Percentiles rank a stretch among this genome's conserved stretches.
Conservation (phyloP, 2,113 vertebrate species). For the Rhombomys opimus region DNA sequence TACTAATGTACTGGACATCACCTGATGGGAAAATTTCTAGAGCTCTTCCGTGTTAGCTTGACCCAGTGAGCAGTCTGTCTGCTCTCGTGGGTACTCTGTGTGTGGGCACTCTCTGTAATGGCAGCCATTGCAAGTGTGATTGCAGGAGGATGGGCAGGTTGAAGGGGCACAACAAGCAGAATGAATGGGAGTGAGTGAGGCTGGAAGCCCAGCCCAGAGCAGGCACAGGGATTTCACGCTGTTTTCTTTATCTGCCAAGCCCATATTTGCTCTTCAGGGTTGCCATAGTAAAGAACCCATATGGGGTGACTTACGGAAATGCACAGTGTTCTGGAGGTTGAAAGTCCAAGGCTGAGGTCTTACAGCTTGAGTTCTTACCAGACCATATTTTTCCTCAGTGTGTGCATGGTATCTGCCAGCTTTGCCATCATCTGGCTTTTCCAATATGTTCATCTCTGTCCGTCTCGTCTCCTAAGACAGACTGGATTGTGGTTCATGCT, state of each 20-base stretch:
- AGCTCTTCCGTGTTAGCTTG: neutral
- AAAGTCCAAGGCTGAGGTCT: neutral
- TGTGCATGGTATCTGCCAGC: neutral
- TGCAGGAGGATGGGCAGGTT: neutral
- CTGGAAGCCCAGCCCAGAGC: neutral
- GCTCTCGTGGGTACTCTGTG: fast-evolving
- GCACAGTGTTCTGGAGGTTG: neutral
- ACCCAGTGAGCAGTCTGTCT: neutral
- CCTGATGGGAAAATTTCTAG: neutral
- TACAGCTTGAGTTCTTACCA: neutral
- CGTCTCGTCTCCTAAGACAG: neutral
- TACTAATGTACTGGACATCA: neutral
- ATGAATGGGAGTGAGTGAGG: neutral
- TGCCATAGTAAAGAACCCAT: neutral
- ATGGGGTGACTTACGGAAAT: neutral
- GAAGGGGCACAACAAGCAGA: fast-evolving
- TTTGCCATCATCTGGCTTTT: neutral
- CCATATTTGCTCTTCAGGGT: neutral
- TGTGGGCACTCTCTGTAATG: neutral
- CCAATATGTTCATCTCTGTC: neutral
- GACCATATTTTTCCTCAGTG: neutral
- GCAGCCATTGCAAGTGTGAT: neutral
- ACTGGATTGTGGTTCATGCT: neutral
- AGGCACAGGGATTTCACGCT: neutral
- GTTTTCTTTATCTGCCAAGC: neutral